phyloP scores from a whole-genome alignment of 1,140 invertebrate genomes.

The Lordiphosa stackelbergi region DNA sequence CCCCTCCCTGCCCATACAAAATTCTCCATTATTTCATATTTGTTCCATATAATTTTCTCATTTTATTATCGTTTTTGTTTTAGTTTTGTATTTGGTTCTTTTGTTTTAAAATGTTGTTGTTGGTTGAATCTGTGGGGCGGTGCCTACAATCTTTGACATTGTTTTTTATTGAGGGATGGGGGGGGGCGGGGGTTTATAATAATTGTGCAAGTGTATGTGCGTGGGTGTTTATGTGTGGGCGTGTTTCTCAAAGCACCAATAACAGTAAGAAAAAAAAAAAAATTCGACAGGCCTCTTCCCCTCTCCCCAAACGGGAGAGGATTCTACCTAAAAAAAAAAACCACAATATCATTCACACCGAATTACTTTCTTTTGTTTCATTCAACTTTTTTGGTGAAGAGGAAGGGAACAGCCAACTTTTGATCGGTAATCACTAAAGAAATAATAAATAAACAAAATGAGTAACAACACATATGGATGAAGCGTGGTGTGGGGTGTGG shows the following conservation, averaged over 20 bases:
- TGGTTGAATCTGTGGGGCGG: background rate
- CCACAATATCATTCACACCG: constrained; percentile 45
- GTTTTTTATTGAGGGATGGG: background rate
- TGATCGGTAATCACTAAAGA: constrained; percentile 22
- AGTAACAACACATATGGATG: background rate
- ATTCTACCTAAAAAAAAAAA: constrained; percentile 17
- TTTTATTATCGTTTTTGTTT: constrained; percentile 8
- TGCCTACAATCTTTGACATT: constrained; percentile 4
- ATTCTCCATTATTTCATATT: background rate
- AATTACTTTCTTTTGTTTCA: constrained; percentile 6
- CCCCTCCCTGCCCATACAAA: too few relatives aligned
- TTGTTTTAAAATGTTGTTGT: constrained; percentile 9
- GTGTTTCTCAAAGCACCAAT: constrained; percentile 59
- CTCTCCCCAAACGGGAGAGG: background rate
- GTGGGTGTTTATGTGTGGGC: constrained; percentile 8
- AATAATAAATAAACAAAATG: constrained; percentile 12
- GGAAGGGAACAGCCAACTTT: constrained; percentile 14
- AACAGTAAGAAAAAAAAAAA: constrained; percentile 47
- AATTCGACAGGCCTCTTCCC: constrained; percentile 42
- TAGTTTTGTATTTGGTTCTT: constrained; percentile 14
- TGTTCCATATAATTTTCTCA: constrained; percentile 1
- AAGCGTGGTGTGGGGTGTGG: background rate
- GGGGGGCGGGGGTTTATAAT: background rate
- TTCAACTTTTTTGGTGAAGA: background rate
- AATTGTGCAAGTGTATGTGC: constrained; percentile 4